phyloP scores from a whole-genome alignment of 2,888 invertebrate species.

The Elegia similella region DNA sequence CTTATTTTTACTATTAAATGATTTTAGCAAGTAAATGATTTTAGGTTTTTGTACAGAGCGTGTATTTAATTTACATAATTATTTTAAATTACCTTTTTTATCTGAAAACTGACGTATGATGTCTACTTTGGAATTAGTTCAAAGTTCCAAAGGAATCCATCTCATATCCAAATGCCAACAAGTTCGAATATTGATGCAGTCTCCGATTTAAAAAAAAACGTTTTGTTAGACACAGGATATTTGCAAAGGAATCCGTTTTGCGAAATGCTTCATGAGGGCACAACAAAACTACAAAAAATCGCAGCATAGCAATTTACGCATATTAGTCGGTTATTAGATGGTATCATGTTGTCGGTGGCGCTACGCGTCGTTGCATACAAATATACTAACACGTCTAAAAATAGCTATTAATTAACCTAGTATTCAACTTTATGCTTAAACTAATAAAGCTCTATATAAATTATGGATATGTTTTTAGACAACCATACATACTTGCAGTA shows the following conservation, averaged over 20 bases:
- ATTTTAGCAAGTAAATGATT: too few species aligned
- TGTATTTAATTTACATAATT: too few species aligned
- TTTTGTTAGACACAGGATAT: not conserved
- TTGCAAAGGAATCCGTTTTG: slow-evolving; percentile 8
- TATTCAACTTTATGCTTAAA: not conserved
- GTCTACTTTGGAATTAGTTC: too few species aligned
- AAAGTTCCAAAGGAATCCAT: too few species aligned
- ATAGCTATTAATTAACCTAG: not conserved
- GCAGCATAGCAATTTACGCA: slow-evolving; percentile 21
- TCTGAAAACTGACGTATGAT: too few species aligned
- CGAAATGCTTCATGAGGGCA: slow-evolving; percentile 13
- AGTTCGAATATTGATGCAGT: too few species aligned
- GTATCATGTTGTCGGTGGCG: slow-evolving; percentile 28
- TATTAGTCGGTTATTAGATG: slow-evolving; percentile 25
- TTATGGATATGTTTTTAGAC: not conserved
- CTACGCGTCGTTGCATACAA: slow-evolving; percentile 23
- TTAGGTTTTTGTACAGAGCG: too few species aligned
- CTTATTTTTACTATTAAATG: too few species aligned
- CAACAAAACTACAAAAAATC: slow-evolving; percentile 19
- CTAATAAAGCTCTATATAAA: not conserved
- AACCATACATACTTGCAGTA: not conserved
- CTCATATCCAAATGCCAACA: too few species aligned
- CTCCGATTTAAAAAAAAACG: too few species aligned
- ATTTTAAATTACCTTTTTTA: too few species aligned
- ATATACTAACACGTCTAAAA: slow-evolving; percentile 5